phyloP scores from a whole-genome alignment of 2,888 invertebrate species.

The Gymnocheta viridis region DNA sequence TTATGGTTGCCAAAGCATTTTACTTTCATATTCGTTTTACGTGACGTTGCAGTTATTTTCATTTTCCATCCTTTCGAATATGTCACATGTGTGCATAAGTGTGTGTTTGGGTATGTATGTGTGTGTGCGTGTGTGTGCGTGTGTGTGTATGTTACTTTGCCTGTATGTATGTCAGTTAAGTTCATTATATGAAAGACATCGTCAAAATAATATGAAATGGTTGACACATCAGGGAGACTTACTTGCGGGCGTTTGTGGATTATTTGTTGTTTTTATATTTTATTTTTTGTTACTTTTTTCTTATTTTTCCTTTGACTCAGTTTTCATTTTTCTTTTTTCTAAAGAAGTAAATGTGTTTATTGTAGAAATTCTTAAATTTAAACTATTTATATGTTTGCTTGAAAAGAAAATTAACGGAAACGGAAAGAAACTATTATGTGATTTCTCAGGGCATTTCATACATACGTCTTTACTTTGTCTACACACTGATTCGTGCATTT shows the following conservation, averaged over 20 bases:
- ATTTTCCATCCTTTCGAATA: background rate
- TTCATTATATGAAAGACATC: conserved; percentile 61
- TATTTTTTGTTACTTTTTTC: background rate
- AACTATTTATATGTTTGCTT: conserved; percentile 24
- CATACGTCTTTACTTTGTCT: conserved; percentile 16
- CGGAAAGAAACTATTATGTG: conserved; percentile 29
- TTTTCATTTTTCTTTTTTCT: background rate
- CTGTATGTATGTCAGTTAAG: conserved; percentile 39
- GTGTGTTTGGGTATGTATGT: background rate
- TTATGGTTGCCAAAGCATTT: conserved; percentile 67
- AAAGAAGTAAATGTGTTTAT: background rate
- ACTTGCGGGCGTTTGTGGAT: conserved; percentile 49
- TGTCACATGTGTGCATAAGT: conserved; percentile 1
- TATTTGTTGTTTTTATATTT: conserved; percentile 3
- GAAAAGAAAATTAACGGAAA: background rate
- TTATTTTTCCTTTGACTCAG: conserved; percentile 2
- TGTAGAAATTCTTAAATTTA: conserved; percentile 33
- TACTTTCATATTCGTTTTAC: conserved; percentile 52
- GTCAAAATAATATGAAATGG: conserved; percentile 64
- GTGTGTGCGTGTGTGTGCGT: background rate
- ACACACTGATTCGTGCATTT: background rate
- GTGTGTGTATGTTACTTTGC: background rate
- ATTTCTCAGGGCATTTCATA: conserved; percentile 43
- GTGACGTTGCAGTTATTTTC: conserved; percentile 57
- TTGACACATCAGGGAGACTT: conserved; percentile 59